Evolutionary conservation across 2,888 invertebrate species (phyloP), one percentile per base, ranked within the genome.

Genomic region (Ichneumoninae sp.): DNA sequence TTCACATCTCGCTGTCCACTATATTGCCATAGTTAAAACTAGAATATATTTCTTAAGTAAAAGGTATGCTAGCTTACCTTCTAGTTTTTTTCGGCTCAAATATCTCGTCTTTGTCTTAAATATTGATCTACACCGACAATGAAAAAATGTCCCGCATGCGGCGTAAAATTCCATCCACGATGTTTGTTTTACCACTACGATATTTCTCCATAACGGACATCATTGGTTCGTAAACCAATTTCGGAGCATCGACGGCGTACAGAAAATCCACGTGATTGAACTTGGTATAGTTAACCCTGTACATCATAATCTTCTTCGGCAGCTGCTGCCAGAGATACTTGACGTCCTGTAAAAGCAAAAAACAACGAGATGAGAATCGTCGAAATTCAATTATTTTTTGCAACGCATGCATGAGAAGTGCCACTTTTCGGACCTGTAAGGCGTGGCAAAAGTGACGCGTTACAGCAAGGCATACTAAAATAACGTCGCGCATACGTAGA

Each of bases 191-290:
- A 30, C 16, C 8, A 5, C 7, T 22, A 3, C 54, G 65, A 71
- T 71, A 76, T 66, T 33, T 72, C 5, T 80, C 66, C 33, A 85
- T 72, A 50, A 85, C 40, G 30, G 60, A 10, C 0, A 85, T 77
- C 22, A 96, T 85, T 80, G 93, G 94, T 0, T 93, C 81, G 89
- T 96, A 96, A 3, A 97, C 95, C 10, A 96, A 92, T 84, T 93
- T 93, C 0, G 94, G 94, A 0, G 95, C 96, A 89, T 96, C 95
- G 13, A 94, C 94, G 0, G 95, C 96, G 94, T 95, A 97, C 8
- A 97, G 88, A 90, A 96, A 97, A 91, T 97, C 97, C 16, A 97
- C 93, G 88, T 97, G 97, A 91, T 96, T 97, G 89, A 97, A 97
- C 75, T 95, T 94, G 65, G 95, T 94, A 70, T 95, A 93, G 0